Percentiles rank a stretch among this genome's conserved stretches.
Conservation (phyloP, 2,888 invertebrate genomes). For the Aquatica leii region DNA sequence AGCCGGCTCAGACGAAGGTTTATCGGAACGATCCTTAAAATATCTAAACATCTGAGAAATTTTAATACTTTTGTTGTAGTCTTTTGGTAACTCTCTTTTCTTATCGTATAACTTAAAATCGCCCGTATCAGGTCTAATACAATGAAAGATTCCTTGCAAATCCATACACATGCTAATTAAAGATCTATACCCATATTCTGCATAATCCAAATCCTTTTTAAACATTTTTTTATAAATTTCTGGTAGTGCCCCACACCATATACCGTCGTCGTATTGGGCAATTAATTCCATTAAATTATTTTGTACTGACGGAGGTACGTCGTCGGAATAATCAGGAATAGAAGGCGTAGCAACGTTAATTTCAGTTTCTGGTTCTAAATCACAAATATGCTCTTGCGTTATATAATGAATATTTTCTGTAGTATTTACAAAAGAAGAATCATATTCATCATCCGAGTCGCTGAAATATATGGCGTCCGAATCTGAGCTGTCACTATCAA, state of each 20-base stretch:
- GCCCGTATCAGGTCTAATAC: conserved; percentile 47
- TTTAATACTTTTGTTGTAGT: conserved; percentile 20
- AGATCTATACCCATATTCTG: conserved; percentile 50
- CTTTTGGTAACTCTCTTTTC: conserved; percentile 45
- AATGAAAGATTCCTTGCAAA: conserved; percentile 52
- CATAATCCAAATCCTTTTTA: conserved; percentile 47
- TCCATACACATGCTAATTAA: conserved; percentile 53
- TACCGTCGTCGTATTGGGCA: conserved; percentile 57
- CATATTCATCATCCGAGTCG: conserved; percentile 7
- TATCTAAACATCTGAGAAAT: neutral
- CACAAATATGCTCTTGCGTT: neutral
- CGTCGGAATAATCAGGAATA: conserved; percentile 23
- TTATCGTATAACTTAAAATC: conserved; percentile 56
- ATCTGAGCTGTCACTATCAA: neutral
- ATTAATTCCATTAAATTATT: conserved; percentile 55
- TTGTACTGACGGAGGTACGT: conserved; percentile 49
- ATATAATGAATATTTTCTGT: neutral
- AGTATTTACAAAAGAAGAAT: neutral
- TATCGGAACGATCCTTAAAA: neutral
- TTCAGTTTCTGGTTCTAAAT: no score
- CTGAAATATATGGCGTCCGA: neutral
- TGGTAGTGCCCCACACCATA: conserved; percentile 62
- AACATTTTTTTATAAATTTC: conserved; percentile 56
- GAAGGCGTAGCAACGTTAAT: neutral
- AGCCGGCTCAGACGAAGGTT: conserved; percentile 30